Base-by-base conservation (phyloP, 2,888 invertebrate species). In the Synergus japonicus region DNA sequence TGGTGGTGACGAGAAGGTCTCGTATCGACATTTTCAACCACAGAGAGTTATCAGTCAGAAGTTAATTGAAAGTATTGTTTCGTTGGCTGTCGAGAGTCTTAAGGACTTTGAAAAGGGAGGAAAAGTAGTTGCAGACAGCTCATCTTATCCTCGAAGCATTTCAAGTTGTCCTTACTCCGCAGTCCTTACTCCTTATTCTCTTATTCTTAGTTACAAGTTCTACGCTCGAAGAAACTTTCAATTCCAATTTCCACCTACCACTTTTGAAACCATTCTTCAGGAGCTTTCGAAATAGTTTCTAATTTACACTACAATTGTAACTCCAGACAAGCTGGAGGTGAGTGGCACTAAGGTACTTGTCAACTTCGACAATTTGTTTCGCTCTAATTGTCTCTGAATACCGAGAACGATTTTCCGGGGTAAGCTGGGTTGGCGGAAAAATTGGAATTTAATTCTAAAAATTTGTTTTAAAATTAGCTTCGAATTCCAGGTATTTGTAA, bases 31-130 rank as follows among this genome's bases (percentile, higher is more conserved):
- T 73, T 49, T 54, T 73, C n/a, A 54, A 54, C 37, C 73, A 54
- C 54, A 73, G 15, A 41, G 15, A 54, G 54, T 73, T 54, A 73
- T 73, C 69, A 69, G 37, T 54, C 49, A 49, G 37, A 54, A 73
- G 49, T 54, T 73, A 73, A 73, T 73, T 73, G 54, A 54, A 54
- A 73, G 73, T 73, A 73, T 73, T 73, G 73, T 73, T 73, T 73
- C 73, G 37, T 37, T 54, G 54, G 73, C 37, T 54, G 73, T 29
- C 49, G 67, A 67, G 46, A 46, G 37, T 49, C 69, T 73, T 73
- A 37, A 73, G 54, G 13, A 73, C 73, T 54, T 54, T 9, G 73
- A 7, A 49, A 49, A 54, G 49, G 37, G 73, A 54, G 49, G 73
- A 73, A 49, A 73, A 73, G 73, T 73, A 73, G 73, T 54, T 54